Conservation (phyloP, 2,797 vertebrate species). For the Paguma larvata region DNA sequence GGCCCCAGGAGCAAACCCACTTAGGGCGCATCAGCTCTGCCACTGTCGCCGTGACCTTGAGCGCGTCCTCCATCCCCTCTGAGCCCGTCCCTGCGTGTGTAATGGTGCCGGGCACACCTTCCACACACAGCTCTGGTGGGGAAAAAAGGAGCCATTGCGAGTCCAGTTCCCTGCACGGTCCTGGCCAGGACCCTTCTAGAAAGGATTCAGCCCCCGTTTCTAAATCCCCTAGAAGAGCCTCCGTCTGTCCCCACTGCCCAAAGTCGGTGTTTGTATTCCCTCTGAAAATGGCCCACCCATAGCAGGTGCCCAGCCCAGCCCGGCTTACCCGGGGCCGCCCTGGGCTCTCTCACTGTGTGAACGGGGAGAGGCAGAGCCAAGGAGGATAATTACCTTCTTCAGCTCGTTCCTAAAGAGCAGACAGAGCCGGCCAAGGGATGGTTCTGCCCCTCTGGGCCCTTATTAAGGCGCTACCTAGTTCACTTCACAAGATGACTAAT, state of each 20-base stretch:
- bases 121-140: not conserved
- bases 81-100: not conserved
- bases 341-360: not conserved
- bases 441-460: conserved; percentile 42
- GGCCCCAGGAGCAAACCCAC: not conserved
- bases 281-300: rapidly evolving
- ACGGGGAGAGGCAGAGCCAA: not conserved
- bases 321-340: not conserved
- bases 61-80: not conserved
- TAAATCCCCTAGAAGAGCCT: not conserved
- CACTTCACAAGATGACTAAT: conserved; percentile 74
- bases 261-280: not conserved
- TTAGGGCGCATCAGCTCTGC: not conserved
- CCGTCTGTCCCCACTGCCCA: rapidly evolving
- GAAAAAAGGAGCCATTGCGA: not conserved
- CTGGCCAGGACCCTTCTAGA: not conserved
- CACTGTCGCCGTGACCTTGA: not conserved
- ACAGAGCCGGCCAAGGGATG: not conserved
- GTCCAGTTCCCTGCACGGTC: not conserved
- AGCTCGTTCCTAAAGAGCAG: conserved; percentile 73
- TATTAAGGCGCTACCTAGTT: conserved; percentile 51
- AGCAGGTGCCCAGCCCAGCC: not conserved
- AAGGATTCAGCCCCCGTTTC: not conserved
- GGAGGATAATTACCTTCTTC: not conserved
- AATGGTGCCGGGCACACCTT: not conserved